These are phyloP conservation scores for Pangasius mekongensis DNA, from an alignment of 2,797 vertebrate genomes.

Conservation along the genomic window DNA sequence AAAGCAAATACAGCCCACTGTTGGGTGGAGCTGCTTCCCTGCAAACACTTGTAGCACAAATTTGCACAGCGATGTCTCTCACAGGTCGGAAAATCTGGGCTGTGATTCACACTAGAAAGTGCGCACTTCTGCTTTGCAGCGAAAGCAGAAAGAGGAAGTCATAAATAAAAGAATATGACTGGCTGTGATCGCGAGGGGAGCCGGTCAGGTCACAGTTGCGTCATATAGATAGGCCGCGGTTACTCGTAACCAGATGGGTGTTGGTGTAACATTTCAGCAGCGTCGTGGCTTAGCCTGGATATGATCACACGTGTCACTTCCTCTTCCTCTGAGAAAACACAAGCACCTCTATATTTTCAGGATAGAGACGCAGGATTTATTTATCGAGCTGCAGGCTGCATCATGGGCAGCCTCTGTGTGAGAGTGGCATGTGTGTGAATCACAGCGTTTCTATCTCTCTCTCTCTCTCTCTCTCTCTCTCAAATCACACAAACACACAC, in stretches of 20 bases:
- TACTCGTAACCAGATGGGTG: slow-evolving; percentile 20
- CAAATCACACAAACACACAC: slow-evolving; percentile 36
- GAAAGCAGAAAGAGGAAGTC: slow-evolving; percentile 2
- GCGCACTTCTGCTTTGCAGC: slow-evolving; percentile 5
- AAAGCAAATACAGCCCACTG: slow-evolving; percentile 10
- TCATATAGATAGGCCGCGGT: slow-evolving; percentile 14
- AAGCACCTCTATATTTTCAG: neutral
- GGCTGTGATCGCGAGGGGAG: neutral
- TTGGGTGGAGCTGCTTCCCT: slow-evolving; percentile 24
- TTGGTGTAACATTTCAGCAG: slow-evolving; percentile 11
- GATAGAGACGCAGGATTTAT: neutral
- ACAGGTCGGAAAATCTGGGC: slow-evolving; percentile 9
- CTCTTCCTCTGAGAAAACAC: slow-evolving; percentile 27
- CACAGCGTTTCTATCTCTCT: neutral
- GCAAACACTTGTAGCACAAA: neutral
- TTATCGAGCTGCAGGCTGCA: neutral
- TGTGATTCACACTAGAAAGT: slow-evolving; percentile 8
- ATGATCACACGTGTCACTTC: slow-evolving; percentile 2
- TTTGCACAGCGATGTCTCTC: neutral
- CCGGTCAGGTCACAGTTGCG: neutral
- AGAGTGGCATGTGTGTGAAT: neutral
- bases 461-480: neutral
- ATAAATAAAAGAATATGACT: slow-evolving; percentile 8
- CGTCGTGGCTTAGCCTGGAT: neutral
- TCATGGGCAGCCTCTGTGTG: neutral